phyloP scores from a whole-genome alignment of 2,797 vertebrate genomes.

The Xenops minutus region DNA sequence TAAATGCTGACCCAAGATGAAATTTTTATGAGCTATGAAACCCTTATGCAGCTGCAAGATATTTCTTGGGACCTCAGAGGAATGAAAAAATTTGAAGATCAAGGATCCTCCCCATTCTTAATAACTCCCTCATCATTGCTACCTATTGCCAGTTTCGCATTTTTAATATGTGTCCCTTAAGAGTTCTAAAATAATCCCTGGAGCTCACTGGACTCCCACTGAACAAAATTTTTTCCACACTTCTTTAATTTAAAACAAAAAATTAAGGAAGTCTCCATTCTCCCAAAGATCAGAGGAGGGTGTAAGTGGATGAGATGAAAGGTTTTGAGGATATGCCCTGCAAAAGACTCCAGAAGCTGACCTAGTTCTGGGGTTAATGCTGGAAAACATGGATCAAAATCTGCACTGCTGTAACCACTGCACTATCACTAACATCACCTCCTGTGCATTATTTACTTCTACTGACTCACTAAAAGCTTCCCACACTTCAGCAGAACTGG shows the following conservation, averaged over 20 bases:
- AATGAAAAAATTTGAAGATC: not conserved
- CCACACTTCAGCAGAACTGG: not conserved
- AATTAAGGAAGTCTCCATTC: not conserved
- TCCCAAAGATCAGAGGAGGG: not conserved
- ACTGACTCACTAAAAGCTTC: not conserved
- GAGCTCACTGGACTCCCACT: not conserved
- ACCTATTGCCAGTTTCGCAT: not conserved
- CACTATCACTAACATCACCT: not conserved
- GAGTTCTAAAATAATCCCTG: not conserved
- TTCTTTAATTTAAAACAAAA: not conserved
- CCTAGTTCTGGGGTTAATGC: not conserved
- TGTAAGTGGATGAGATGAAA: not conserved
- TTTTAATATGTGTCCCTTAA: not conserved
- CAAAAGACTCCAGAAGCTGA: not conserved
- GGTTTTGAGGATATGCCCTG: not conserved
- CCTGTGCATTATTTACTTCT: not conserved
- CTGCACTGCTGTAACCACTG: not conserved
- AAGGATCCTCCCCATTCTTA: not conserved
- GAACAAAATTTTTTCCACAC: not conserved
- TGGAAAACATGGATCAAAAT: not conserved
- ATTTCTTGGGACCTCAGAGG: not conserved
- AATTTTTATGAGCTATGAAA: not conserved
- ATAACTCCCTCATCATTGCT: not conserved
- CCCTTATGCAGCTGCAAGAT: not conserved
- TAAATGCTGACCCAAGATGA: not conserved